Conservation (phyloP, 2,888 invertebrate species). For the Limenitis camilla region DNA sequence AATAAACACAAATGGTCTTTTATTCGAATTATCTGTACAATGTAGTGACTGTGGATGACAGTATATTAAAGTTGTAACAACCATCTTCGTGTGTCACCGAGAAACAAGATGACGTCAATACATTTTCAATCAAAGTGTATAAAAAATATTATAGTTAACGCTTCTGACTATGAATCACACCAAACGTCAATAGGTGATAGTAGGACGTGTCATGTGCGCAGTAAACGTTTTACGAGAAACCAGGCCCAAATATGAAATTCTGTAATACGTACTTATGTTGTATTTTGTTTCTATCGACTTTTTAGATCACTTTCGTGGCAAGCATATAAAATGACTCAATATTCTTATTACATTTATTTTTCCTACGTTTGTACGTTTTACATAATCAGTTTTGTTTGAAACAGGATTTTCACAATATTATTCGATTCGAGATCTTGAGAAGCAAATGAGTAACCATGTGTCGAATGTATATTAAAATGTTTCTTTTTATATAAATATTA, state of each 20-base stretch:
- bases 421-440: too few species aligned
- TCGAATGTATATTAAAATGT: too few species aligned
- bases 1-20: too few species aligned
- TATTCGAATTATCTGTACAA: too few species aligned
- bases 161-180: not conserved
- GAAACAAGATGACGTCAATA: too few species aligned
- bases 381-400: too few species aligned
- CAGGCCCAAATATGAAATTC: slow-evolving; percentile 40
- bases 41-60: too few species aligned
- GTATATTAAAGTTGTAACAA: too few species aligned
- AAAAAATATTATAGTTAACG: not conserved
- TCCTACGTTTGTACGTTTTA: not conserved
- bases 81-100: too few species aligned
- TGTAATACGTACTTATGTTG: slow-evolving; percentile 2
- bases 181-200: not conserved
- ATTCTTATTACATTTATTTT: not conserved
- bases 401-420: too few species aligned
- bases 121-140: not conserved
- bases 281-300: slow-evolving; percentile 3
- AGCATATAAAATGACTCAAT: not conserved
- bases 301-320: slow-evolving; percentile 4
- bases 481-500: too few species aligned
- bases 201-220: slow-evolving; percentile 35
- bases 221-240: slow-evolving; percentile 45
- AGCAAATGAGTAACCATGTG: too few species aligned